Conservation (phyloP, 2,113 vertebrate genomes). For the Montifringilla adamsi region DNA sequence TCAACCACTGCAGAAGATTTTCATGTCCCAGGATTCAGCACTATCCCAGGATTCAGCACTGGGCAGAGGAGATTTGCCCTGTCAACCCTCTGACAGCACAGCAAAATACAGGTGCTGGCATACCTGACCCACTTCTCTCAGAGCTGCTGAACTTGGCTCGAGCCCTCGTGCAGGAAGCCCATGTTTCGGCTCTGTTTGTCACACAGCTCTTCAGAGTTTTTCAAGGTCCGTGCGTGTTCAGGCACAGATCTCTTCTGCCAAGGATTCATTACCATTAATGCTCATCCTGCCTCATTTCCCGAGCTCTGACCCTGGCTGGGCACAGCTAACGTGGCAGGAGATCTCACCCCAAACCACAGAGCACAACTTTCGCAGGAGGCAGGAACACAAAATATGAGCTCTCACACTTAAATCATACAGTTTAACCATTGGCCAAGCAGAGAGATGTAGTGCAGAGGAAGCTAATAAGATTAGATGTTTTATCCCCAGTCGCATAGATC, state of each 20-base stretch:
- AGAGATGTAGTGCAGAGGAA: conserved; percentile 13
- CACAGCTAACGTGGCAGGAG: rapidly evolving
- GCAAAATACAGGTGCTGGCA: not conserved
- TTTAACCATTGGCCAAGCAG: conserved; percentile 12
- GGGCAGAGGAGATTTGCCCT: not conserved
- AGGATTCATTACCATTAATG: rapidly evolving
- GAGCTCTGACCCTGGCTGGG: not conserved
- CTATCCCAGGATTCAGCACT: not conserved
- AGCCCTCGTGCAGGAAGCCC: not conserved
- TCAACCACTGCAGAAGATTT: not conserved
- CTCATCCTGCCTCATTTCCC: not conserved
- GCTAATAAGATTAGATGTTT: conserved; percentile 45
- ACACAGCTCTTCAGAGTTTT: not conserved
- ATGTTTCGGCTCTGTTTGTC: not conserved
- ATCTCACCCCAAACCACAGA: not conserved
- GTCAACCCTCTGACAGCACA: not conserved
- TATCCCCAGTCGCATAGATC: conserved; percentile 30
- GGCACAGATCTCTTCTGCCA: not conserved
- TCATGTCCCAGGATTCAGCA: not conserved
- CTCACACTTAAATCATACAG: not conserved
- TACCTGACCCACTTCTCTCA: not conserved
- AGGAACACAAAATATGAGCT: not conserved
- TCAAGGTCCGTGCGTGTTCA: not conserved
- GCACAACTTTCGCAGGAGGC: not conserved
- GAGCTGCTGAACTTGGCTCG: not conserved